phyloP scores from a whole-genome alignment of 2,888 invertebrate genomes.

The Phengaris arion region DNA sequence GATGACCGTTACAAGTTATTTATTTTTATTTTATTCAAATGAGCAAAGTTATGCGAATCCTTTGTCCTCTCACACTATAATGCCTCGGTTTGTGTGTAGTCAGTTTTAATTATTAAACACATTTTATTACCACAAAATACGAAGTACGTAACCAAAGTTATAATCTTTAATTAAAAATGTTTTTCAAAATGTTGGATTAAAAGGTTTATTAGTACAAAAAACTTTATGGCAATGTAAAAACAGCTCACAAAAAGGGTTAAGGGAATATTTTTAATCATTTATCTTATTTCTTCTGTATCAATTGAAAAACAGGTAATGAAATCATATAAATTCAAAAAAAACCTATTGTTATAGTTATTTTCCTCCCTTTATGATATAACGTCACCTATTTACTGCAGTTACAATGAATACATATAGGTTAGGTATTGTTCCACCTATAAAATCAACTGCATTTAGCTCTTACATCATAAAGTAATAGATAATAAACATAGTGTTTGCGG shows the following conservation, averaged over 20 bases:
- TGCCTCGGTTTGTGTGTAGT: constrained; percentile 3
- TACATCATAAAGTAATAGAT: constrained; percentile 5
- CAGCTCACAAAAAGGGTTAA: background rate
- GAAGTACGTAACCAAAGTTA: background rate
- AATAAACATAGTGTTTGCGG: background rate
- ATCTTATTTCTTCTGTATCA: background rate
- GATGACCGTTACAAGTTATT: constrained; percentile 52
- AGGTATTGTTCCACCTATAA: background rate
- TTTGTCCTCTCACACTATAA: background rate
- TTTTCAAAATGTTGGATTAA: background rate
- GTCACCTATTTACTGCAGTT: background rate
- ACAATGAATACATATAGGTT: background rate
- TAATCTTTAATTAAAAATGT: background rate
- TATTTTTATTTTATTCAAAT: constrained; percentile 41
- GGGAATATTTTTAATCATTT: background rate
- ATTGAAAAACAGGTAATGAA: background rate
- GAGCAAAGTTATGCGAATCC: constrained; percentile 13
- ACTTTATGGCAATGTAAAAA: background rate
- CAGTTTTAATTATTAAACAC: constrained; percentile 4
- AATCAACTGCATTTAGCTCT: background rate
- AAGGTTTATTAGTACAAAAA: background rate
- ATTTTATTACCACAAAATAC: background rate
- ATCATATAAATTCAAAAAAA: background rate
- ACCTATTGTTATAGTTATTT: background rate
- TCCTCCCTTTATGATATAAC: background rate